phyloP scores from a whole-genome alignment of 2,113 vertebrate genomes.

The Oryctolagus cuniculus region mOryCun1.1 NC_091440.1:118969001-118969500 shows the following conservation, averaged over 20 bases:
- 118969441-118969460: background rate
- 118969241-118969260: background rate
- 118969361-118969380: background rate
- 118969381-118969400: background rate
- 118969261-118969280: background rate
- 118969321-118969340: background rate
- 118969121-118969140: background rate
- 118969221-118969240: background rate
- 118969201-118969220: background rate
- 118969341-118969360: background rate
- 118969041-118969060: background rate
- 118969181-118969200: background rate
- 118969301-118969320: background rate
- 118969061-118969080: background rate
- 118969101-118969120: background rate
- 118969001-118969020: background rate
- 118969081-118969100: background rate
- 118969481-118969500: background rate
- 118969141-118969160: background rate
- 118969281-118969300: background rate
- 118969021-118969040: background rate
- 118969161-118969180: background rate
- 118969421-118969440: background rate
- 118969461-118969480: background rate
- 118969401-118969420: background rate